phyloP scores from a whole-genome alignment of 2,888 invertebrate genomes.

The Saturnia japonica region DNA sequence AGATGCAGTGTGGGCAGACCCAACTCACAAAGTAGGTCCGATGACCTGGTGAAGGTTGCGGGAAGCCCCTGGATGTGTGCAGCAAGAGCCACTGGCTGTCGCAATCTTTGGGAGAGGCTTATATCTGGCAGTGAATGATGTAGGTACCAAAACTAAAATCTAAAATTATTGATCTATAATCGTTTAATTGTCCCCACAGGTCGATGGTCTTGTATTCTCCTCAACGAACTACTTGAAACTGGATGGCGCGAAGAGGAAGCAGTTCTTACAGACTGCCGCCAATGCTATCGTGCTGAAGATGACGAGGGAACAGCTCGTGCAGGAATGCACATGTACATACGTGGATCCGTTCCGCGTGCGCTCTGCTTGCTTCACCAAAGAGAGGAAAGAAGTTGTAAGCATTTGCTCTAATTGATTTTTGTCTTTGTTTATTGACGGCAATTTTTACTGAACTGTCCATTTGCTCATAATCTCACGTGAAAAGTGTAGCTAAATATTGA shows the following conservation, averaged over 20 bases:
- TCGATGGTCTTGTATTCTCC: slow-evolving; percentile 85
- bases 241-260: slow-evolving; percentile 82
- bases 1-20: too few species aligned
- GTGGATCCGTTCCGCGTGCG: slow-evolving; percentile 57
- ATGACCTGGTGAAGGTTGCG: too few species aligned
- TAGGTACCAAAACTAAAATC: too few species aligned
- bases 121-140: too few species aligned
- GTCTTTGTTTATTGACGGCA: not conserved
- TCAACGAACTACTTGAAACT: slow-evolving; percentile 80
- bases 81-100: too few species aligned
- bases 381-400: slow-evolving; percentile 65
- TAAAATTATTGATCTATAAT: not conserved
- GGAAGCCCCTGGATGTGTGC: too few species aligned
- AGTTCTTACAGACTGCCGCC: slow-evolving; percentile 81
- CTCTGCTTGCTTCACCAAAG: slow-evolving; percentile 60
- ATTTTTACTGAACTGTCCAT: not conserved
- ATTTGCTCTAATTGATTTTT: not conserved
- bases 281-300: slow-evolving; percentile 68
- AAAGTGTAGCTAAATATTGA: too few species aligned
- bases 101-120: too few species aligned
- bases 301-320: slow-evolving; percentile 55
- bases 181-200: slow-evolving; percentile 60
- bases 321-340: slow-evolving; percentile 71
- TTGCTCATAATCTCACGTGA: too few species aligned
- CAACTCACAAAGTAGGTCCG: too few species aligned